phyloP scores from a whole-genome alignment of 1,140 invertebrate genomes.

The Tetragonula clypearis region DNA sequence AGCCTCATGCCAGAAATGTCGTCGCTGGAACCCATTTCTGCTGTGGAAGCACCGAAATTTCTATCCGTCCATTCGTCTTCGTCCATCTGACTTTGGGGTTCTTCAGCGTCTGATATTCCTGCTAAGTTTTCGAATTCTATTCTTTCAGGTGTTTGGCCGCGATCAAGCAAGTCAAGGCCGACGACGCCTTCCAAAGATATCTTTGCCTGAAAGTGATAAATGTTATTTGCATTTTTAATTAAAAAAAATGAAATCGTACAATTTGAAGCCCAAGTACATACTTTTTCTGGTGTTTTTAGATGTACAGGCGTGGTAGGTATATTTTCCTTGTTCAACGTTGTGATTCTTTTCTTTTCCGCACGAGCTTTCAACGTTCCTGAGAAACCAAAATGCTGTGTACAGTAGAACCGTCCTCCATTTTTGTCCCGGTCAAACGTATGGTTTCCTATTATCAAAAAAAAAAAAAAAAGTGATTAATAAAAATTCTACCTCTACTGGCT shows the following conservation, averaged over 20 bases:
- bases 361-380: slow-evolving; percentile 81
- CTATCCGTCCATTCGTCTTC: slow-evolving; percentile 96
- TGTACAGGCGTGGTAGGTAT: slow-evolving; percentile 73
- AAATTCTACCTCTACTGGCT: neutral
- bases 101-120: slow-evolving; percentile 86
- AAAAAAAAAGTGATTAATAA: neutral
- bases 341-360: slow-evolving; percentile 75
- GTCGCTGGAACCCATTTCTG: slow-evolving; percentile 87
- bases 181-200: slow-evolving; percentile 79
- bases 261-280: slow-evolving; percentile 16
- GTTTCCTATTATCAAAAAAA: slow-evolving; percentile 79
- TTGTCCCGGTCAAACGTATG: slow-evolving; percentile 90
- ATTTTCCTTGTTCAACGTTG: slow-evolving; percentile 80
- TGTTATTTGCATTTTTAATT: neutral
- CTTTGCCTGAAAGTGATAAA: slow-evolving; percentile 64
- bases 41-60: slow-evolving; percentile 91
- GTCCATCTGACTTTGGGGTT: slow-evolving; percentile 90
- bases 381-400: slow-evolving; percentile 89
- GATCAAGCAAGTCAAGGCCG: slow-evolving; percentile 84
- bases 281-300: slow-evolving; percentile 76
- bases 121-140: slow-evolving; percentile 89
- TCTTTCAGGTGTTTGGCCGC: slow-evolving; percentile 90
- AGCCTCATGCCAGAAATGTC: slow-evolving; percentile 88
- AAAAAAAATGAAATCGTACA: neutral
- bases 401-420: slow-evolving; percentile 89